Evolutionary conservation across 2,797 vertebrate species (phyloP), one percentile per base, ranked within the genome.

Genomic region (Neoniphon sammara): DNA sequence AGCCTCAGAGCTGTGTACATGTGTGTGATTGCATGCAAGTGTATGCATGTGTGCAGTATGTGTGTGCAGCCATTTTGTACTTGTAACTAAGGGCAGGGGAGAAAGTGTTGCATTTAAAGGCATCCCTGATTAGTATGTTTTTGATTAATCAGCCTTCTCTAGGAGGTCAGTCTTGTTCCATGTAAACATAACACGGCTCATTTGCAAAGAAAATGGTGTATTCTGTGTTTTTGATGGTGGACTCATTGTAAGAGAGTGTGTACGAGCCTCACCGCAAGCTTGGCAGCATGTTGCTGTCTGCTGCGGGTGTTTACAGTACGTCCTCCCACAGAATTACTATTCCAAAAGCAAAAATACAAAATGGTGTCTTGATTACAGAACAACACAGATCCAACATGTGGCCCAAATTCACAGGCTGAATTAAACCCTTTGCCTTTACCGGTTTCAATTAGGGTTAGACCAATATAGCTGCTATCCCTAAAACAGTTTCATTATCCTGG

Each of bases 151-250:
- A 77, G 73, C 47, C 46, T 64, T 77, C 56, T 73, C 53, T 47
- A 72, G 82, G 73, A 84, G 81, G 79, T 88, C 63, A 81, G 60
- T 34, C 52, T 58, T 58, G 77, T 73, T 80, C 61, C 73, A 75
- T 74, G 77, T 90, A 90, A 88, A 85, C 89, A 88, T 63, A 77
- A 80, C 81, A 72, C 61, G 85, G 84, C 83, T 71, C 82, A 88
- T 90, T 90, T 78, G 79, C 74, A 73, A 86, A 73, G 83, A 87
- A 86, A 85, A 85, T 84, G 75, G 39, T 67, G 78, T 70, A 84
- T 82, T 76, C 59, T 46, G 75, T 31, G 70, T 64, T 78, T 81
- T 80, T 77, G 80, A 80, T 44, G 42, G 42, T 15, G 14, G 12
- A 14, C 15, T 15, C 14, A 15, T 81, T 83, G 81, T 82, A 78